Evolutionary conservation across 2,888 invertebrate species (phyloP), one percentile per base, ranked within the genome.

Genomic region (Mythimna lalbum): DNA sequence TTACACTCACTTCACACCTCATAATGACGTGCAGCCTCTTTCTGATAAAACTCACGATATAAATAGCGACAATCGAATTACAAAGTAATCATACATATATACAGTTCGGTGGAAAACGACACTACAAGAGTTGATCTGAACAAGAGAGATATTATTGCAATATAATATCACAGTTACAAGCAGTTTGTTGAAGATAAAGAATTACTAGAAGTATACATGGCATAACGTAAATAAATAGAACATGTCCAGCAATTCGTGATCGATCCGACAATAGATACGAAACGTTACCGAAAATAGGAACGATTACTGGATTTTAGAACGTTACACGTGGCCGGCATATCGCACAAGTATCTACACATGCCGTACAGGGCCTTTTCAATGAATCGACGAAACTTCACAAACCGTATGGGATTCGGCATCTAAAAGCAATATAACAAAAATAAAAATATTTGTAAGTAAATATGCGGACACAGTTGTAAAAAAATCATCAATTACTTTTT

Each of bases 51-150:
- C 33, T 43, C 52, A 50, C 43, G 47, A 57, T 68, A 33, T 21
- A 33, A 14, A 53, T 36, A 69, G 23, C 33, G 57, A 68, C 19
- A 57, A 17, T 74, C 49, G 49, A 43, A 39, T 59, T 60, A 75
- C 21, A 75, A 57, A 64, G 55, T 71, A 73, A 60, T 55, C 47
- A 72, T 71, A 86, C 80, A 80, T 85, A 83, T 83, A 69, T 83
- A 85, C 85, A 84, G 60, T 63, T 78, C 74, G 61, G 77, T 81
- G 81, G 79, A 77, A 70, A 70, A 70, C 49, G 62, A 55, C 59
- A 47, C 17, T 61, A 57, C 27, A 56, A 43, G 50, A n/a, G 23
- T 43, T 55, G 64, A 53, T 73, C 21, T 49, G 61, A 63, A 62
- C 43, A 53, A 57, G 61, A 43, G 43, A 19, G 65, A 72, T 61